Conservation (phyloP, 2,113 vertebrate species). For the Sardina pilchardus region DNA sequence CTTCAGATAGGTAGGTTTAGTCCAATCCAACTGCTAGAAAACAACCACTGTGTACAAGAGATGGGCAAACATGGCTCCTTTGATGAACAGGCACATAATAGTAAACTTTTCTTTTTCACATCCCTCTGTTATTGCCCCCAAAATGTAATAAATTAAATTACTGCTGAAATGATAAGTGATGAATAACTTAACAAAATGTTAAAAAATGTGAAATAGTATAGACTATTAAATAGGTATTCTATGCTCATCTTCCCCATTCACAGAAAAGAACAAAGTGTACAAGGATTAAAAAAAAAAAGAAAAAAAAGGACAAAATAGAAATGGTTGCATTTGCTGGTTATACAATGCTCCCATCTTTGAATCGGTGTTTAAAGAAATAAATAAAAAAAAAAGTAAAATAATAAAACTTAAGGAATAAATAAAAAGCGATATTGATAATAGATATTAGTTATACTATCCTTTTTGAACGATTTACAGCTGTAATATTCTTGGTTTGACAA, state of each 20-base stretch:
- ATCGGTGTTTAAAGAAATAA: constrained; percentile 83
- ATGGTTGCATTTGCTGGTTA: constrained; percentile 67
- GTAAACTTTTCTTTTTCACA: constrained; percentile 66
- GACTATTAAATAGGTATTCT: constrained; percentile 66
- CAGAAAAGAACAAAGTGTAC: constrained; percentile 32
- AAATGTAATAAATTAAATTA: constrained; percentile 72
- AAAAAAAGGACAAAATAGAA: constrained; percentile 42
- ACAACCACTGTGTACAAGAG: constrained; percentile 57
- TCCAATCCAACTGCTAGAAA: constrained; percentile 69
- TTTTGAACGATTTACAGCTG: constrained; percentile 50
- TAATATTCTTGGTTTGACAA: constrained; percentile 59
- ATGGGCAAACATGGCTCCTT: constrained; percentile 58
- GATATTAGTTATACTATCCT: constrained; percentile 76
- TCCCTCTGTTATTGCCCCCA: constrained; percentile 71
- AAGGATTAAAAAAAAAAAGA: constrained; percentile 46
- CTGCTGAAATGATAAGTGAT: constrained; percentile 67
- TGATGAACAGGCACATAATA: constrained; percentile 72
- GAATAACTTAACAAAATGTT: constrained; percentile 64
- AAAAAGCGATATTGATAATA: constrained; percentile 79
- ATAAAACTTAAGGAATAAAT: constrained; percentile 68
- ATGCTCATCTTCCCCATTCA: constrained; percentile 48
- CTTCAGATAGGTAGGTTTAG: constrained; percentile 67
- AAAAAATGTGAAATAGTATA: constrained; percentile 53
- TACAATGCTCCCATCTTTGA: constrained; percentile 69
- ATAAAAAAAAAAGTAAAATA: constrained; percentile 75